phyloP scores from a whole-genome alignment of 2,113 vertebrate species.

The Dendrocopos noguchii region DNA sequence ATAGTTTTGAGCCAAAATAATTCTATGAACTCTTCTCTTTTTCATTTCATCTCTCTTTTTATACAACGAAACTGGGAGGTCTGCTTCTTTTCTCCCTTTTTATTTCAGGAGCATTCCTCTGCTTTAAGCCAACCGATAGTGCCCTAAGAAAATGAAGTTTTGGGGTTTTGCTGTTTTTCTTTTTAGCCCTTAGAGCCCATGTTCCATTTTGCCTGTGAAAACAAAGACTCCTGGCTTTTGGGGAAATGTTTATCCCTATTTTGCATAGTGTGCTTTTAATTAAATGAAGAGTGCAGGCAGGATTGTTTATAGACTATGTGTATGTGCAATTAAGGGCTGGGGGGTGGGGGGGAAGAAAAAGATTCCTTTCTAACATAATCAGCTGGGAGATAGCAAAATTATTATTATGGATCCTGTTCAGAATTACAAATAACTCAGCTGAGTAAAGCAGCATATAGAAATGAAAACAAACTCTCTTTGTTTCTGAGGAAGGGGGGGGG shows the following conservation, averaged over 20 bases:
- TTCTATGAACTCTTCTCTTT: neutral
- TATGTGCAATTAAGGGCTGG: slow-evolving; percentile 7
- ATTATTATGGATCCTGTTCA: slow-evolving; percentile 31
- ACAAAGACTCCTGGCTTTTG: neutral
- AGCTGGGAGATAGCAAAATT: slow-evolving; percentile 36
- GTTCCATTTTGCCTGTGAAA: neutral
- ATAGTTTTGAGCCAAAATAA: too few species aligned
- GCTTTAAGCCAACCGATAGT: neutral
- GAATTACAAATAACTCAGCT: slow-evolving; percentile 4
- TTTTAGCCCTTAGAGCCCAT: neutral
- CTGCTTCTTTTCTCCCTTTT: neutral
- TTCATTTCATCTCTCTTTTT: neutral
- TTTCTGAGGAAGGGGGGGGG: neutral
- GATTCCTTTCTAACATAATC: slow-evolving; percentile 8
- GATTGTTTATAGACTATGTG: neutral
- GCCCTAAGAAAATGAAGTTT: neutral
- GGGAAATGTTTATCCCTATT: neutral
- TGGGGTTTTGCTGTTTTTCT: neutral
- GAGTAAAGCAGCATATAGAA: neutral
- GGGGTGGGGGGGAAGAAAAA: neutral
- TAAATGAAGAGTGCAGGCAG: slow-evolving; percentile 4
- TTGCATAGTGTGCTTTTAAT: slow-evolving; percentile 30
- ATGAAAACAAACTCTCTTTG: slow-evolving; percentile 4
- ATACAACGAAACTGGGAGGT: neutral
- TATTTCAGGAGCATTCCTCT: neutral